Conservation (phyloP, 2,888 invertebrate species). For the Suillia variegata region DNA sequence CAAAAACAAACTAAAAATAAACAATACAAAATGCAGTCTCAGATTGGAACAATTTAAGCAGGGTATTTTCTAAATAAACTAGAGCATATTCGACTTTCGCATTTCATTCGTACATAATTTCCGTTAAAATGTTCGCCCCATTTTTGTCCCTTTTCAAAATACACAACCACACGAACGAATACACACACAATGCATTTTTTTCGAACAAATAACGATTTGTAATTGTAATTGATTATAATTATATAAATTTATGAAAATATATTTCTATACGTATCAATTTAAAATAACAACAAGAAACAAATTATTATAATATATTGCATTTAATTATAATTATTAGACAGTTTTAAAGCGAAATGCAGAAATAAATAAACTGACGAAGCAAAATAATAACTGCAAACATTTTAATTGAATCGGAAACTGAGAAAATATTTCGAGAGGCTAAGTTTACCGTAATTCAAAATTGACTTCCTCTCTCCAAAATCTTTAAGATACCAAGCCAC, state of each 20-base stretch:
- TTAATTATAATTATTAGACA: not conserved
- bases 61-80: slow-evolving; percentile 7
- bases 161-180: slow-evolving; percentile 12
- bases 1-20: too few species aligned
- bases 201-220: not conserved
- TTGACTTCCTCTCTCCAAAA: too few species aligned
- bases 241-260: slow-evolving; percentile 11
- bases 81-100: not conserved
- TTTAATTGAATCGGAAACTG: too few species aligned
- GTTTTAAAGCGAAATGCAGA: not conserved
- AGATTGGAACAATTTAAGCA: slow-evolving; percentile 14
- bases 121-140: not conserved
- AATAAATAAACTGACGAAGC: not conserved
- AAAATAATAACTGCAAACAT: too few species aligned
- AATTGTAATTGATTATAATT: slow-evolving; percentile 5
- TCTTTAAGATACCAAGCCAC: too few species aligned
- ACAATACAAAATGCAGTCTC: too few species aligned
- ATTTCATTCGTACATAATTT: too few species aligned
- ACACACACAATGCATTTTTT: slow-evolving; percentile 10
- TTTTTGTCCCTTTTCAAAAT: not conserved
- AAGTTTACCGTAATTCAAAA: too few species aligned
- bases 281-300: not conserved
- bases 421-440: too few species aligned
- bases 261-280: slow-evolving; percentile 17
- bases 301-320: not conserved